Percentiles rank a stretch among this genome's conserved stretches.
Conservation (phyloP, 2,113 vertebrate species). For the Hippocampus zosterae region DNA sequence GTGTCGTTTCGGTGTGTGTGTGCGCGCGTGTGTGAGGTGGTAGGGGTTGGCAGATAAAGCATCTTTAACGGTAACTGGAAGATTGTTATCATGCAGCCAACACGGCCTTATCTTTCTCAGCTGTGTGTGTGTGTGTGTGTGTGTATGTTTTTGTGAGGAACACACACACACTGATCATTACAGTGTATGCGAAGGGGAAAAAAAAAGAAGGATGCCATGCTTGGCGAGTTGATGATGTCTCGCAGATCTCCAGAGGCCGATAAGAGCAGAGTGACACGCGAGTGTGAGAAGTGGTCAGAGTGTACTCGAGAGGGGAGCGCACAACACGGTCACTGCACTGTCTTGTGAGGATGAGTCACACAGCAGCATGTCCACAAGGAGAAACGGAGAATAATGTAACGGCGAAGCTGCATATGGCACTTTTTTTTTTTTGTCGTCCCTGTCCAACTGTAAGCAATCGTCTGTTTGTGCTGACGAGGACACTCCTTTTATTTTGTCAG, state of each 20-base stretch:
- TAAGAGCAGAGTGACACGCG: constrained; percentile 37
- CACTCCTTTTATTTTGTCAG: background rate
- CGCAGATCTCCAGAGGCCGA: constrained; percentile 35
- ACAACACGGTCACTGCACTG: background rate
- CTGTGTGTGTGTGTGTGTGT: background rate
- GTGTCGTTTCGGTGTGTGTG: constrained; percentile 33
- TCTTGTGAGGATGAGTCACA: background rate
- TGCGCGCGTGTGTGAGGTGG: constrained; percentile 32
- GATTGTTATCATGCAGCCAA: constrained; percentile 60
- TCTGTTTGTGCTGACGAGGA: background rate
- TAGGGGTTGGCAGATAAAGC: constrained; percentile 46
- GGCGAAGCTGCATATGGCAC: background rate
- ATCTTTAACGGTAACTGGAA: constrained; percentile 63
- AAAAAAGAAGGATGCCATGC: constrained; percentile 11
- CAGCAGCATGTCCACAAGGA: background rate
- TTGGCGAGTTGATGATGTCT: constrained; percentile 35
- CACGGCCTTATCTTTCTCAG: constrained; percentile 57
- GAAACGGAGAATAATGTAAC: background rate
- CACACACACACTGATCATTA: background rate
- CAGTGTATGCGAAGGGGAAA: background rate
- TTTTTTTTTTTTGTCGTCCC: background rate
- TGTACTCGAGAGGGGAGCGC: constrained; percentile 16
- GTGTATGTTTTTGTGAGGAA: background rate
- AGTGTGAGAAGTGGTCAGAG: constrained; percentile 37
- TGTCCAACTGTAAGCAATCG: background rate